phyloP scores from a whole-genome alignment of 1,140 invertebrate species.

The Pseudomyrmex pallidus region DNA sequence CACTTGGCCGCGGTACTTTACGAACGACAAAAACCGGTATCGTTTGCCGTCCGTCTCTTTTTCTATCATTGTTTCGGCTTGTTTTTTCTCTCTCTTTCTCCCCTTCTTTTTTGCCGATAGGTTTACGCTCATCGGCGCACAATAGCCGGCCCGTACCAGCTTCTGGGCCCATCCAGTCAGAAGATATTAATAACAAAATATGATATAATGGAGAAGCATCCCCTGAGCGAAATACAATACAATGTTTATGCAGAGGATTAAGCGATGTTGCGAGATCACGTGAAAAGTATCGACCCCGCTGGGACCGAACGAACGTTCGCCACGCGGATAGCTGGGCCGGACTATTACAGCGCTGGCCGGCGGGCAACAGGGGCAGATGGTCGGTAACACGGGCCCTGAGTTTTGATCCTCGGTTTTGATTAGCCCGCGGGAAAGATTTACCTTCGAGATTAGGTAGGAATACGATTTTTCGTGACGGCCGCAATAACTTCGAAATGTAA shows the following conservation, averaged over 20 bases:
- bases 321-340: slow-evolving; percentile 52
- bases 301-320: slow-evolving; percentile 44
- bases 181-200: slow-evolving; percentile 86
- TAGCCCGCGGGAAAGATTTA: slow-evolving; percentile 77
- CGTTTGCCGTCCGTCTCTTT: slow-evolving; percentile 37
- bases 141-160: slow-evolving; percentile 82
- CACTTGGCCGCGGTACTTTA: slow-evolving; percentile 77
- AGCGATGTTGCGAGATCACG: slow-evolving; percentile 76
- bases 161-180: slow-evolving; percentile 81
- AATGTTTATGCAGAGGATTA: slow-evolving; percentile 85
- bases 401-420: slow-evolving; percentile 76
- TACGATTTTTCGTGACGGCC: slow-evolving; percentile 64
- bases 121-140: slow-evolving; percentile 69
- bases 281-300: slow-evolving; percentile 78
- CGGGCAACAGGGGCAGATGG: slow-evolving; percentile 77
- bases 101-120: slow-evolving; percentile 7
- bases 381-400: slow-evolving; percentile 66
- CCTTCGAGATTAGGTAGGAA: slow-evolving; percentile 75
- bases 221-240: slow-evolving; percentile 83
- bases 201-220: slow-evolving; percentile 84
- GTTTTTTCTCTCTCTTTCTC: slow-evolving; percentile 38
- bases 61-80: slow-evolving; percentile 47
- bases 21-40: slow-evolving; percentile 80
- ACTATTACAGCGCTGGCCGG: slow-evolving; percentile 69
- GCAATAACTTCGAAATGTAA: slow-evolving; percentile 42